phyloP scores from a whole-genome alignment of 1,140 invertebrate genomes.

The Kradibia gibbosae region DNA sequence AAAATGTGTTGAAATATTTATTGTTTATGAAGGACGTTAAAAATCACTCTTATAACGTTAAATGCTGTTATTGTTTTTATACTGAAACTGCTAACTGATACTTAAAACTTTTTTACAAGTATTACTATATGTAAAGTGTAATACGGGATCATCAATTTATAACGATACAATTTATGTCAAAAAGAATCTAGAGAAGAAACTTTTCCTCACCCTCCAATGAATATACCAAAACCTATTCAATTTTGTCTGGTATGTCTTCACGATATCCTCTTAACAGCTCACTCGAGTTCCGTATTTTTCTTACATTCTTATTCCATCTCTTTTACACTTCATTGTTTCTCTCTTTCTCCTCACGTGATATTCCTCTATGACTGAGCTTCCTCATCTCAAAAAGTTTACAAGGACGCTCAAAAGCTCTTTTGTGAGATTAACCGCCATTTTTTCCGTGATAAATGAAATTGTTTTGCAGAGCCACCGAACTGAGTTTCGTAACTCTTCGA shows the following conservation, averaged over 20 bases:
- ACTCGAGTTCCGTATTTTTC: constrained; percentile 18
- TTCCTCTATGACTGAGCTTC: constrained; percentile 17
- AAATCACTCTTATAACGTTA: too few relatives aligned
- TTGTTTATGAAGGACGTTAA: too few relatives aligned
- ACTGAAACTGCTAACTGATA: too few relatives aligned
- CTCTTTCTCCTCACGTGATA: constrained; percentile 11
- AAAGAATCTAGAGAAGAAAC: background rate
- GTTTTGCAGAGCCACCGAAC: constrained; percentile 53
- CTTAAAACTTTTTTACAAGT: too few relatives aligned
- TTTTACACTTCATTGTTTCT: constrained; percentile 9
- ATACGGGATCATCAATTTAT: background rate
- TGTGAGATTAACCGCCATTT: constrained; percentile 64
- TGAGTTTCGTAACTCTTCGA: constrained; percentile 51
- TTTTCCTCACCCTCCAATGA: background rate
- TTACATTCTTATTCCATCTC: constrained; percentile 18
- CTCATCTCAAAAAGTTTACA: constrained; percentile 57
- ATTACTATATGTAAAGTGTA: too few relatives aligned
- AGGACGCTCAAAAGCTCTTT: constrained; percentile 45
- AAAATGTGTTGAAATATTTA: too few relatives aligned
- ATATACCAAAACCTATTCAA: constrained; percentile 34
- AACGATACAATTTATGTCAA: background rate
- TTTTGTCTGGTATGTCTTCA: constrained; percentile 13
- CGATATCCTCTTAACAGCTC: constrained; percentile 30
- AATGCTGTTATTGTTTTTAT: too few relatives aligned
- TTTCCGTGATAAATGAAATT: constrained; percentile 69